Percentiles rank a stretch among this genome's conserved stretches.
phyloP scores from a whole-genome alignment of 2,888 invertebrate genomes.

The Oconnorella tubifera region DNA sequence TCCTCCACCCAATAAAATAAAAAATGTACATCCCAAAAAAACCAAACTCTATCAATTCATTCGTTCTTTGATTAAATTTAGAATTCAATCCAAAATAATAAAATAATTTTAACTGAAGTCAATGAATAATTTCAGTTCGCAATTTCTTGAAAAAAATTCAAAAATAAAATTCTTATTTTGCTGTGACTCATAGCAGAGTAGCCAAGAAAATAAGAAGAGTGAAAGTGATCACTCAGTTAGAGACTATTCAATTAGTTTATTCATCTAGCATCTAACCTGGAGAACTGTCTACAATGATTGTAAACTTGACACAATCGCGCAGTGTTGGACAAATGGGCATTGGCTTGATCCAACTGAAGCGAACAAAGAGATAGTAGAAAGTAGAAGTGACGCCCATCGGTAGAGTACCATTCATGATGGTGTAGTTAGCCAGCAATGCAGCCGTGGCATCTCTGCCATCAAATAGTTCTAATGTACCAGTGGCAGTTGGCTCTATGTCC shows the following conservation, averaged over 20 bases:
- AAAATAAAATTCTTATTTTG: no score
- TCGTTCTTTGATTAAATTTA: no score
- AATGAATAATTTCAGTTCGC: no score
- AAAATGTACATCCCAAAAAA: no score
- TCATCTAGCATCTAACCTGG: conserved; percentile 61
- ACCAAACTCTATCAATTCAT: no score
- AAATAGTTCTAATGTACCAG: conserved; percentile 57
- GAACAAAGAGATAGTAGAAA: conserved; percentile 73
- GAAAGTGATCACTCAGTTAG: neutral
- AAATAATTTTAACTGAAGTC: no score
- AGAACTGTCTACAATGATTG: conserved; percentile 74
- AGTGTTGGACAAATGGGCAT: conserved; percentile 63
- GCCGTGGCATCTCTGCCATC: conserved; percentile 36
- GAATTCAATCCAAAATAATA: no score
- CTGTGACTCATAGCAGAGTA: no score
- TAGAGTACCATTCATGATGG: conserved; percentile 76
- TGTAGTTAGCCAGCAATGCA: conserved; percentile 21
- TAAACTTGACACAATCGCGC: conserved; percentile 70
- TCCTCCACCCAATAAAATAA: no score
- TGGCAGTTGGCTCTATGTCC: conserved; percentile 65
- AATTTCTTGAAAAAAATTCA: no score
- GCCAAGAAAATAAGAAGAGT: no score
- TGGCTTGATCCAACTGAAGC: conserved; percentile 62
- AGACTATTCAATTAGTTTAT: neutral
- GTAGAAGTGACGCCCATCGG: conserved; percentile 80